A percentile compares a stretch with the other conserved stretches of the same genome.
phyloP scores from a whole-genome alignment of 2,888 invertebrate species.

The Sarcophaga rosellei region DNA sequence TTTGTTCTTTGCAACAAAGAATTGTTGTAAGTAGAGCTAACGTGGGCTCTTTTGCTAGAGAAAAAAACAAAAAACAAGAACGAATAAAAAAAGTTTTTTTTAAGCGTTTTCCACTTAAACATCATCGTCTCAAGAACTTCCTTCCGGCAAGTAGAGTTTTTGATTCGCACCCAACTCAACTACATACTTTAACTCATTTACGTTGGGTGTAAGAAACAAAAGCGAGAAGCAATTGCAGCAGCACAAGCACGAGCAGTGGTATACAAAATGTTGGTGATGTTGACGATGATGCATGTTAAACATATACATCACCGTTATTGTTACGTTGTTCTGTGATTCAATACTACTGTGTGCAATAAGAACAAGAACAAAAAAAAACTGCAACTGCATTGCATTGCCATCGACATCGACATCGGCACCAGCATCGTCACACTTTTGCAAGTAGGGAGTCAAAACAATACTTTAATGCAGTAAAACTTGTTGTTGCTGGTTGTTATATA shows the following conservation, averaged over 20 bases:
- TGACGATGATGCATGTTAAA: constrained; percentile 60
- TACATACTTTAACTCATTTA: constrained; percentile 25
- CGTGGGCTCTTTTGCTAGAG: not conserved
- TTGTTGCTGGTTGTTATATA: not conserved
- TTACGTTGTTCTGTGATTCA: constrained; percentile 36
- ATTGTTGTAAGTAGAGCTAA: constrained; percentile 2
- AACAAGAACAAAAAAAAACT: not conserved
- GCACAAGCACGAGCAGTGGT: not conserved
- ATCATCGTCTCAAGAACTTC: constrained; percentile 68
- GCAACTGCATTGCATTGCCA: not conserved
- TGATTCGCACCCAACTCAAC: constrained; percentile 54
- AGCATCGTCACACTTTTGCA: not conserved
- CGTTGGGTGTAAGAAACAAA: not conserved
- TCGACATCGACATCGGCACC: too few species aligned
- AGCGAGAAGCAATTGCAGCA: not conserved
- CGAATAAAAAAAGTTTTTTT: constrained; percentile 57
- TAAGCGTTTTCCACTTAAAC: constrained; percentile 64
- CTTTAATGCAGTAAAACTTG: constrained; percentile 25
- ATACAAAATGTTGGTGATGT: constrained; percentile 21
- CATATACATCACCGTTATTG: constrained; percentile 42
- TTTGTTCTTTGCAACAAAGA: constrained; percentile 16
- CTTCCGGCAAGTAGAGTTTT: constrained; percentile 60
- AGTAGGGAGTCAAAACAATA: constrained; percentile 20
- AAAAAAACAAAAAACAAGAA: constrained; percentile 7
- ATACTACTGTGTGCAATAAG: not conserved